A percentile compares a stretch with the other conserved stretches of the same genome.
Conservation (phyloP, 2,113 vertebrate genomes). For the Nerophis ophidion region DNA sequence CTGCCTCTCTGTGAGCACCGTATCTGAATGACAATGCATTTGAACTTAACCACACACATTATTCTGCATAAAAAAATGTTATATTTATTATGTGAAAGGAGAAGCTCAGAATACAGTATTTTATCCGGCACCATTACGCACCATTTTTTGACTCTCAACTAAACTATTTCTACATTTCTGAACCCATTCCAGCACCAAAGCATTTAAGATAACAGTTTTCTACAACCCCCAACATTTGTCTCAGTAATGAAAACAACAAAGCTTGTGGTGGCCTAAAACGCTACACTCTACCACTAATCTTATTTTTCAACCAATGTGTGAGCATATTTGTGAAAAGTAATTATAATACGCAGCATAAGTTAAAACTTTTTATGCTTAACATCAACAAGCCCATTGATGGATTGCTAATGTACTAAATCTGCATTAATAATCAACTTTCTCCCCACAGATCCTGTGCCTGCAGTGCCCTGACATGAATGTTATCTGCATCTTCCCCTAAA, state of each 20-base stretch:
- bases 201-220: background rate
- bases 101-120: background rate
- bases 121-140: background rate
- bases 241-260: background rate
- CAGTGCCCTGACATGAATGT: background rate
- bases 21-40: background rate
- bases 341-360: too few species aligned
- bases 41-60: background rate
- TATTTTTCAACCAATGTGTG: background rate
- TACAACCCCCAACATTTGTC: too few species aligned
- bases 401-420: slow-evolving; percentile 19
- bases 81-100: background rate
- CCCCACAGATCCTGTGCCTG: background rate
- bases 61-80: background rate
- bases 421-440: slow-evolving; percentile 23
- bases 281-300: background rate
- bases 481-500: background rate
- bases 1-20: background rate
- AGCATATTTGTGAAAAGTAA: background rate
- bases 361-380: background rate
- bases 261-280: background rate
- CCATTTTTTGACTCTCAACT: too few species aligned
- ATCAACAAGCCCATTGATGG: slow-evolving; percentile 1
- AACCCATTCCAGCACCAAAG: background rate
- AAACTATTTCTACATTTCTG: too few species aligned